Conservation (phyloP, 2,797 vertebrate genomes). For the Nannoperca obscura region DNA sequence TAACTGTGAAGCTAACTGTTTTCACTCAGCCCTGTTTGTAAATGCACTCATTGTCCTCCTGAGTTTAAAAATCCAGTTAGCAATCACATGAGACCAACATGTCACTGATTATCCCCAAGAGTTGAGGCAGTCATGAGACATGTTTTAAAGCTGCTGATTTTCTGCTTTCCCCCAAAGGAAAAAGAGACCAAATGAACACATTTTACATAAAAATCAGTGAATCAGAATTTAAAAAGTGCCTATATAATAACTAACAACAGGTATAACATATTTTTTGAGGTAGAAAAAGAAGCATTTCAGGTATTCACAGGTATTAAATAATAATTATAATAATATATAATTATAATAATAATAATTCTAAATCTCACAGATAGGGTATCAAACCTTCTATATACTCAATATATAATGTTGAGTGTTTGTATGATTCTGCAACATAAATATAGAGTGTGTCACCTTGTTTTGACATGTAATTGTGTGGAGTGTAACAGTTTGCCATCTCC, state of each 20-base stretch:
- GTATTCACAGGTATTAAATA: background rate
- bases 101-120: slow-evolving; percentile 85
- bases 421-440: background rate
- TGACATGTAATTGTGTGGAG: background rate
- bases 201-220: slow-evolving; percentile 15
- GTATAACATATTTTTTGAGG: background rate
- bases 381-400: too few relatives aligned
- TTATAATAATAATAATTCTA: background rate
- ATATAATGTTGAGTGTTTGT: background rate
- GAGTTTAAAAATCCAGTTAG: slow-evolving; percentile 86
- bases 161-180: slow-evolving; percentile 40
- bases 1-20: slow-evolving; percentile 71
- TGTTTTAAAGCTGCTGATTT: slow-evolving; percentile 76
- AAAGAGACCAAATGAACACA: slow-evolving; percentile 4
- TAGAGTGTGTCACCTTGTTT: background rate
- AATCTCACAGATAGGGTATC: background rate
- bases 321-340: too few relatives aligned
- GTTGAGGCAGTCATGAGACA: slow-evolving; percentile 84
- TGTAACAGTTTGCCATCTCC: background rate
- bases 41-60: slow-evolving; percentile 84
- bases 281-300: background rate
- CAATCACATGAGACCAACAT: slow-evolving; percentile 88
- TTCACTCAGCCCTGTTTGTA: slow-evolving; percentile 72
- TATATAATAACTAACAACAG: background rate
- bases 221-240: background rate